Conservation (phyloP, 1,140 invertebrate species). For the Atopsyche davidsoni region DNA sequence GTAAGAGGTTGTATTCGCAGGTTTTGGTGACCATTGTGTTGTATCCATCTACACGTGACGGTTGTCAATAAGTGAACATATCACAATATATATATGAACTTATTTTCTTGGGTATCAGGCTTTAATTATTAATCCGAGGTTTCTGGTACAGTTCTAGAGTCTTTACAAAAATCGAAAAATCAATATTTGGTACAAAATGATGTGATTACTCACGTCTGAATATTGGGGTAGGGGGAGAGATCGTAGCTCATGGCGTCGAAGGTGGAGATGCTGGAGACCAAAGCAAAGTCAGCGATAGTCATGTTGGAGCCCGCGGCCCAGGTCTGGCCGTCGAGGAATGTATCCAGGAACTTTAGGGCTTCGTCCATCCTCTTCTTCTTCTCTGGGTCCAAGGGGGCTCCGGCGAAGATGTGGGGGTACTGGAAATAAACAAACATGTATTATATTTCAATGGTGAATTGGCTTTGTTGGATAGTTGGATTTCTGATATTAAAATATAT, state of each 20-base stretch:
- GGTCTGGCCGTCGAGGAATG: slow-evolving; percentile 57
- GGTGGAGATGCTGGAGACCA: slow-evolving; percentile 57
- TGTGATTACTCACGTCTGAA: slow-evolving; percentile 42
- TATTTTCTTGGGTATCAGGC: no score
- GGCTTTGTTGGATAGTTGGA: no score
- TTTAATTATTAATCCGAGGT: no score
- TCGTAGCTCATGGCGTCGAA: slow-evolving; percentile 61
- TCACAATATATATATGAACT: no score
- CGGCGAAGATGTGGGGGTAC: slow-evolving; percentile 65
- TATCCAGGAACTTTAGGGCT: slow-evolving; percentile 60
- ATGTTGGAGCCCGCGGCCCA: slow-evolving; percentile 62
- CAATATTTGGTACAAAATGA: no score
- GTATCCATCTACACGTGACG: no score
- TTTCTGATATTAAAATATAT: no score
- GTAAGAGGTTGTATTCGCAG: no score
- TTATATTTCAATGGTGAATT: background rate
- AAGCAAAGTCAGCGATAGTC: slow-evolving; percentile 65
- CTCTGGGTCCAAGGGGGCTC: slow-evolving; percentile 55
- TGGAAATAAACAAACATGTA: slow-evolving; percentile 38
- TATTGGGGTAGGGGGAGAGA: slow-evolving; percentile 60
- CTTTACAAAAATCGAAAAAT: no score
- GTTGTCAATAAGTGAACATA: no score
- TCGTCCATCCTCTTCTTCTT: slow-evolving; percentile 59
- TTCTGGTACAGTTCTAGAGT: no score
- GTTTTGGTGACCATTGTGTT: no score